Evolutionary conservation across 2,113 vertebrate species (phyloP).

Genomic region (Ia io): DNA sequence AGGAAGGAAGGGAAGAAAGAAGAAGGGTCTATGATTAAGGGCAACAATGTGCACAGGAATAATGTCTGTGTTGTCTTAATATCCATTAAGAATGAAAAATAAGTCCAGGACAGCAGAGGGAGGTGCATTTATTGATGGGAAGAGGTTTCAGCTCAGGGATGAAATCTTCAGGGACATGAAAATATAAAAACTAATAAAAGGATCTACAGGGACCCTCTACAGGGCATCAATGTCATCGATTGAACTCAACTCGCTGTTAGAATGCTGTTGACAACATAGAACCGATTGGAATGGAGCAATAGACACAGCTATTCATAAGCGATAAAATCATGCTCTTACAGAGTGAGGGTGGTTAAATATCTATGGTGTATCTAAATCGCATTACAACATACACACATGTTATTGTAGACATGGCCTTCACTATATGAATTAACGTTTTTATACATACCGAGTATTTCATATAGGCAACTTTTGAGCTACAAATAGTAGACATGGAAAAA

Average conservation of each 20-base stretch:
- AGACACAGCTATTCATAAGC: not conserved
- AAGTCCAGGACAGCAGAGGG: not conserved
- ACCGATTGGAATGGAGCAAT: not conserved
- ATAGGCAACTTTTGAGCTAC: not conserved
- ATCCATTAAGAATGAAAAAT: not conserved
- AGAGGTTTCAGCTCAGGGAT: constrained; percentile 1
- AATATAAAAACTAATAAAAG: not conserved
- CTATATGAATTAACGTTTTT: not conserved
- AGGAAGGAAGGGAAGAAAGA: fast-evolving
- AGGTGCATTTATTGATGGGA: not conserved
- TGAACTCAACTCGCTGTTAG: not conserved
- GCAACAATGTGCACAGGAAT: not conserved
- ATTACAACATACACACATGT: not conserved
- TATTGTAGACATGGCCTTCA: not conserved
- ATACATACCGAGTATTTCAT: not conserved
- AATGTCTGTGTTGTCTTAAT: not conserved
- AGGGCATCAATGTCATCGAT: not conserved
- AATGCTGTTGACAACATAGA: not conserved
- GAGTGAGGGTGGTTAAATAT: not conserved
- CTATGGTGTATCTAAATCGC: not conserved
- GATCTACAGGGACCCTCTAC: not conserved
- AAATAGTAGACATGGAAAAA: not conserved
- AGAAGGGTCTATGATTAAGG: not conserved
- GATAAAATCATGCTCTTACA: not conserved
- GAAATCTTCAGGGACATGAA: not conserved